Conservation (phyloP, 2,888 invertebrate genomes). For the Eustalomyia histrio region DNA sequence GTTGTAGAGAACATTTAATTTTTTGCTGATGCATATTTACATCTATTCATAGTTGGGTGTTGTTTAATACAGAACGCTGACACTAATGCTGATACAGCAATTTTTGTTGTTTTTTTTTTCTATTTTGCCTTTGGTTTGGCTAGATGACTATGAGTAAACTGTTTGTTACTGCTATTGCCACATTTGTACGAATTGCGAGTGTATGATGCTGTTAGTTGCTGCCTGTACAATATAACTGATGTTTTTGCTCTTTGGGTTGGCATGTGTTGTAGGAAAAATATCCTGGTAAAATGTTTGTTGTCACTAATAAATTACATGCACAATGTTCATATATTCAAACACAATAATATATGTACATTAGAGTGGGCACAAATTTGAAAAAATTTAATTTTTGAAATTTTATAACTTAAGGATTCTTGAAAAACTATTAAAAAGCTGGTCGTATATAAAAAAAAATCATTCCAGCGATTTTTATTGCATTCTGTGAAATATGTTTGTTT, state of each 20-base stretch:
- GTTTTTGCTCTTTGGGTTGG: conserved; percentile 7
- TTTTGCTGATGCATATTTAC: conserved; percentile 44
- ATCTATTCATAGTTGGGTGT: conserved; percentile 14
- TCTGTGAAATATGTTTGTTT: too few species aligned
- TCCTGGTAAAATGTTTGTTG: conserved; percentile 45
- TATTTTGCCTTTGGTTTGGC: conserved; percentile 26
- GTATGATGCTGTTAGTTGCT: not conserved
- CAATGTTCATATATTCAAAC: not conserved
- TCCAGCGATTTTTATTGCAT: too few species aligned
- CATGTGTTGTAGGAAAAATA: conserved; percentile 33
- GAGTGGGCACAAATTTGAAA: not conserved
- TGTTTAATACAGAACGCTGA: conserved; percentile 40
- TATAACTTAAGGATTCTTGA: too few species aligned
- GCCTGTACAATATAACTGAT: not conserved
- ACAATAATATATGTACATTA: not conserved
- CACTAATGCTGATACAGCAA: conserved; percentile 55
- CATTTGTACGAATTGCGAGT: not conserved
- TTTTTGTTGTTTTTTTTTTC: not conserved
- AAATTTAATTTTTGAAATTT: not conserved
- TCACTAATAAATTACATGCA: conserved; percentile 41
- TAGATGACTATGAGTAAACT: conserved; percentile 46
- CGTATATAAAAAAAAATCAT: too few species aligned
- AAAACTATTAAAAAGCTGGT: too few species aligned
- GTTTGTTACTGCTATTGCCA: conserved; percentile 27
- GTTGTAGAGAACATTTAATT: not conserved